Evolutionary conservation across 2,797 vertebrate species (phyloP), one percentile per base, ranked within the genome.

Genomic region (Clarias fuscus): DNA sequence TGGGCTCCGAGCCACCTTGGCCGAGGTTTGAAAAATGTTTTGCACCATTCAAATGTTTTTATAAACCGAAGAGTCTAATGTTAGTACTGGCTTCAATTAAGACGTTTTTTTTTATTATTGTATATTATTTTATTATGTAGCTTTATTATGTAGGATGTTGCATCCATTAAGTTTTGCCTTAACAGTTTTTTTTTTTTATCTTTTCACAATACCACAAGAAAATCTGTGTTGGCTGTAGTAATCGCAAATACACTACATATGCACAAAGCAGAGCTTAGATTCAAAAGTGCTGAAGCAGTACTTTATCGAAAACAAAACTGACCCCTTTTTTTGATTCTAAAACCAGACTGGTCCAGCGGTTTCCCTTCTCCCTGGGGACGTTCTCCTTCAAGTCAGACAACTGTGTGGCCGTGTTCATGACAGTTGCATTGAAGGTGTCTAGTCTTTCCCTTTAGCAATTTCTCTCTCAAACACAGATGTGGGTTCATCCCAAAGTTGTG

Each of bases 401-500:
- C n/a, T 67, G 8, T 67, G 27, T 53, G 72, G 30, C 61, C 37
- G 6, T n/a, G 71, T 80, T 64, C 56, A 43, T 7, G 59, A 65
- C 64, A 40, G 59, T 73, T 84, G 27, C 58, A 5, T 75, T 58
- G 58, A 73, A 17, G 30, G n/a, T 43, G 76, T 84, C 75, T 24
- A 72, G 53, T 83, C 83, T 70, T 1, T 67, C 61, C 33, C 64
- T 72, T 76, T 58, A 5, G n/a, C 59, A 81, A 2, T 84, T 37
- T 83, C 58, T 79, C 56, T 78, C 68, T 71, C 76, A 75, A 82
- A 87, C 75, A 71, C 81, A 86, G 84, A 85, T 86, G 37, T 86
- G 85, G 80, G 88, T 89, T 91, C 88, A 89, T 90, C 86, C 79
- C 86, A 72, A 89, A 90, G 86, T 70, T 91, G 88, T 91, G 90